Evolutionary conservation across 1,140 invertebrate species (phyloP).

Genomic region (Ptiloglossa arizonensis): DNA sequence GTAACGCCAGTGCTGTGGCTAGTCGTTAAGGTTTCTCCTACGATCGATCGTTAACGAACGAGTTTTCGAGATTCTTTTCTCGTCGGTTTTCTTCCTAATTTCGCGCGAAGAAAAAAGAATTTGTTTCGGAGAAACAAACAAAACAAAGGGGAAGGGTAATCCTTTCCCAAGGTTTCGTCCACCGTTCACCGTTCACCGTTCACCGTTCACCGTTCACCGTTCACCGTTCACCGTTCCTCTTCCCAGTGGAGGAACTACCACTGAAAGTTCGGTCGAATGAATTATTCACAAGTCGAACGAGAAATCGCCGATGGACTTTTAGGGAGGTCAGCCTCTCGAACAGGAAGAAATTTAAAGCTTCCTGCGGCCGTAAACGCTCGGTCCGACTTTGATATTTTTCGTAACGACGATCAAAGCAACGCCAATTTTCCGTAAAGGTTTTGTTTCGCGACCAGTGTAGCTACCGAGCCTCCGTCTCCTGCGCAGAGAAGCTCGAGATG

Average conservation of each 20-base stretch:
- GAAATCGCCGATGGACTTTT: conserved; percentile 27
- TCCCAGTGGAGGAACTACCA: not conserved
- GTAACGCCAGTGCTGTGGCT: not conserved
- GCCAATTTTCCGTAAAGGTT: too few species aligned
- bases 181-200: not conserved
- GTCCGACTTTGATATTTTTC: not conserved
- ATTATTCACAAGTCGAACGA: conserved; percentile 36
- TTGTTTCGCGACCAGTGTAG: not conserved
- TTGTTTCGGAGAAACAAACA: not conserved
- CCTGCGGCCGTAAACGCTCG: not conserved
- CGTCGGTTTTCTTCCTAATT: not conserved
- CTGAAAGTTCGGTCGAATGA: conserved; percentile 11
- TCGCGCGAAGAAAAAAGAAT: not conserved
- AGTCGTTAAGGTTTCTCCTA: not conserved
- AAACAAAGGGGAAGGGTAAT: not conserved
- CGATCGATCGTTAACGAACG: not conserved
- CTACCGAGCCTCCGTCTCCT: not conserved
- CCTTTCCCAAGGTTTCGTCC: not conserved
- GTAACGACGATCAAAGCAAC: not conserved
- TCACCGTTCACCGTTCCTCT: not conserved
- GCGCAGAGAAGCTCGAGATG: not conserved
- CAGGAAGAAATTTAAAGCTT: not conserved
- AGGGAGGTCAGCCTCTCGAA: not conserved
- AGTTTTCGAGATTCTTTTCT: not conserved
- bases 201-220: not conserved